Base-by-base conservation (phyloP, 2,797 vertebrate species). In the Leptoclinus maculatus region DNA sequence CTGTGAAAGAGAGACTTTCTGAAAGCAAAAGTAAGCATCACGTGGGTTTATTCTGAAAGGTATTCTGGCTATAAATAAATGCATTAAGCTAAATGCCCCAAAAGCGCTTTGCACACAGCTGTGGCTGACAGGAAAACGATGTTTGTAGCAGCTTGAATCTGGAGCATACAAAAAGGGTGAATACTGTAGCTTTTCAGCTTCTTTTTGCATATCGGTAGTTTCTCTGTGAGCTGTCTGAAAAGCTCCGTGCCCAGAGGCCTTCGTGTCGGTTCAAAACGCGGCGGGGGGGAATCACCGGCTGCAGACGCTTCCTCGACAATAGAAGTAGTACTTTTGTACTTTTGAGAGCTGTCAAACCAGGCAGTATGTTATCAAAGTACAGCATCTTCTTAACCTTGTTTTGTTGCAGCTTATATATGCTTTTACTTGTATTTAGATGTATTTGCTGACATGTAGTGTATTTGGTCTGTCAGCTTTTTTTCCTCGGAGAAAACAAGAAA, bases 1-100 rank as follows among this genome's bases (percentile, higher is more conserved):
- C 82, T 53, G 67, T 83, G 80, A 83, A 87, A 69, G 76, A 54
- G n/a, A 29, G 63, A 88, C 81, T 77, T 73, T 85, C 71, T 82
- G 8, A 60, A 65, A 77, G 53, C 13, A 25, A 57, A 80, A 34
- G 34, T 6, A 47, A 54, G 75, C 38, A 67, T 71, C 59, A 16
- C 41, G 62, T 29, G 4, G 19, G 57, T 74, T 83, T 64, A 71
- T 77, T 69, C 69, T 47, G 17, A 73, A 77, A 83, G 29, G 70
- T 27, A 7, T 9, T 10, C 64, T 2, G 2, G 38, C 54, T 73
- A 73, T 58, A 73, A 75, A 75, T 79, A 78, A 64, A 77, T 64
- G n/a, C 36, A 57, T 71, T 58, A 27, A 72, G 21, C 68, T 70
- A 49, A 34, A 21, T 59, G 71, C 51, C 27, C 36, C n/a, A n/a